Evolutionary conservation across 2,797 vertebrate genomes (phyloP).

Genomic region (Gymnoscopelus braueri): DNA sequence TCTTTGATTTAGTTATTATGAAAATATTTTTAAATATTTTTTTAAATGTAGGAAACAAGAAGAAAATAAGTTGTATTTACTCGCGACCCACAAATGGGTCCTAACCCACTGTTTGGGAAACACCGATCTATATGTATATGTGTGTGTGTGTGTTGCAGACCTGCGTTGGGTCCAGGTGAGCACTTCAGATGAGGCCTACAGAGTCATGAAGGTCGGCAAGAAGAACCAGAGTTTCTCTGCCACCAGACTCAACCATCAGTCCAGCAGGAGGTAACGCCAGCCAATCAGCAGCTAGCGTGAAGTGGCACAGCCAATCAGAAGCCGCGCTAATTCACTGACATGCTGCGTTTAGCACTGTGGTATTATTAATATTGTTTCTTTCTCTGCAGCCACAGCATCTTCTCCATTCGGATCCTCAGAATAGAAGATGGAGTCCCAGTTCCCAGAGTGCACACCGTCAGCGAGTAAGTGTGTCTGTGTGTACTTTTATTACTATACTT

Average conservation of each 20-base stretch:
- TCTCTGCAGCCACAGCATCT: constrained; percentile 92
- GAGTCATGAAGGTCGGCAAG: constrained; percentile 89
- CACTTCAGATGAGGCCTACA: constrained; percentile 89
- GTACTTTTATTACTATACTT: too few relatives aligned
- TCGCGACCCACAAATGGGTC: too few relatives aligned
- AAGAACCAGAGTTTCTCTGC: constrained; percentile 92
- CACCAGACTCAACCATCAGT: constrained; percentile 90
- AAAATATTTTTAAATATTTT: too few relatives aligned
- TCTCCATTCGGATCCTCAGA: constrained; percentile 90
- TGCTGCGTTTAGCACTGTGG: too few relatives aligned
- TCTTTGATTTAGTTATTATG: too few relatives aligned
- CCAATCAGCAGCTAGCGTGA: neutral
- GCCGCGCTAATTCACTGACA: too few relatives aligned
- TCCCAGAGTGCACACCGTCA: constrained; percentile 84
- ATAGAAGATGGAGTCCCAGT: constrained; percentile 80
- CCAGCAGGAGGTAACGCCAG: constrained; percentile 63
- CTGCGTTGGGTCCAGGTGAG: constrained; percentile 92
- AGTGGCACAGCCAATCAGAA: too few relatives aligned
- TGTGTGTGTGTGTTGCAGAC: constrained; percentile 71
- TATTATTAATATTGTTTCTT: too few relatives aligned
- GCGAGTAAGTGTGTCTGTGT: constrained; percentile 33
- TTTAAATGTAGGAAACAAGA: too few relatives aligned
- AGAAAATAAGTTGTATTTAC: too few relatives aligned
- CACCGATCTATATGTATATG: too few relatives aligned
- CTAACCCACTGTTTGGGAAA: too few relatives aligned